Conservation (phyloP, 1,140 invertebrate species). For the Psilanteris sp. region DNA sequence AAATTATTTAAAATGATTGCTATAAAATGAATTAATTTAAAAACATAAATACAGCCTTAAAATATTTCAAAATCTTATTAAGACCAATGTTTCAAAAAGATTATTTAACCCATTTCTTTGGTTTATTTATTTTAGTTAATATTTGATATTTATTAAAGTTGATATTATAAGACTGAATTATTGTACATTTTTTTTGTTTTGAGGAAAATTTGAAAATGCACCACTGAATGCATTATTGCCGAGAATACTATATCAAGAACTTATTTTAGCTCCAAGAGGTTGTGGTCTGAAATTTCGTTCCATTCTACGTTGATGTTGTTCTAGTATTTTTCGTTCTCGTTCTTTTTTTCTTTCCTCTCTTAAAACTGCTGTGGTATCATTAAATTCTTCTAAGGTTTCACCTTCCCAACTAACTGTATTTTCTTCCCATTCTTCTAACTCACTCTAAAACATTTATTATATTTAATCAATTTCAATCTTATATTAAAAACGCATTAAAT, state of each 20-base stretch:
- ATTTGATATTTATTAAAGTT: slow-evolving; percentile 38
- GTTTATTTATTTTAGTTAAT: slow-evolving; percentile 42
- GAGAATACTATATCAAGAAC: slow-evolving; percentile 70
- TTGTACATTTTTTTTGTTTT: slow-evolving; percentile 36
- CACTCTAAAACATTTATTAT: slow-evolving; percentile 71
- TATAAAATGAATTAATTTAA: no score
- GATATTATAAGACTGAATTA: slow-evolving; percentile 20
- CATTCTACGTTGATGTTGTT: slow-evolving; percentile 77
- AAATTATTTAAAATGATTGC: no score
- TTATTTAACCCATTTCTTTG: slow-evolving; percentile 31
- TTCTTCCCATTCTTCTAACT: slow-evolving; percentile 80
- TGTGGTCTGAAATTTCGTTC: slow-evolving; percentile 74
- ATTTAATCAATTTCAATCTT: no score
- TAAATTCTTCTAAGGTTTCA: slow-evolving; percentile 76
- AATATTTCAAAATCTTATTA: no score
- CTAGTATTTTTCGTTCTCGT: slow-evolving; percentile 71
- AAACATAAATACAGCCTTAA: no score
- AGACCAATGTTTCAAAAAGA: slow-evolving; percentile 30
- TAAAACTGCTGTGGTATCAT: slow-evolving; percentile 74
- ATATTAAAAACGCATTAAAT: no score
- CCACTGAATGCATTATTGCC: neutral
- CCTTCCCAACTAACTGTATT: slow-evolving; percentile 79
- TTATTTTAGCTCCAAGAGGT: slow-evolving; percentile 76
- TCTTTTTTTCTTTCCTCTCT: slow-evolving; percentile 78
- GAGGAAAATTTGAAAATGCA: slow-evolving; percentile 15